Evolutionary conservation across 2,113 vertebrate species (phyloP).

Genomic region (Talpa occidentalis): DNA sequence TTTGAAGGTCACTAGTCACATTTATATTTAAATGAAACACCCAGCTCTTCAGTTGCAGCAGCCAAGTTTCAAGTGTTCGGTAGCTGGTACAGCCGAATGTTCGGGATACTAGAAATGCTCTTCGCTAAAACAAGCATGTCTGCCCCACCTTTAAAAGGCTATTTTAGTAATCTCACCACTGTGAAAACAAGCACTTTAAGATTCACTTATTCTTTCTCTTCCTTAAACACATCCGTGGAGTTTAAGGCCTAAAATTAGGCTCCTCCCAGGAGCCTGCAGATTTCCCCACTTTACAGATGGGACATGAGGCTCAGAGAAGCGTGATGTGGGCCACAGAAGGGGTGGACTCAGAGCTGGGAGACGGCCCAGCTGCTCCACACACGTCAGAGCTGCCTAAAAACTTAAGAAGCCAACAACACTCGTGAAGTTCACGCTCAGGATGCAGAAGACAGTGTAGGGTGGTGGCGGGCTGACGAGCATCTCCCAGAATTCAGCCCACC

Average conservation of each 20-base stretch:
- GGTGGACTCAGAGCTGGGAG: too few species aligned
- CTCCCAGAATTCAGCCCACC: neutral
- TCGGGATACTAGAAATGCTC: too few species aligned
- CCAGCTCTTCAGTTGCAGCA: too few species aligned
- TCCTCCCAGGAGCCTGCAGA: neutral
- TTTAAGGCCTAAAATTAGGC: neutral
- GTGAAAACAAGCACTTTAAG: neutral
- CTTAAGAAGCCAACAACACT: neutral
- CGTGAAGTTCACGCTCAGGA: accelerated
- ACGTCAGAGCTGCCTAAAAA: accelerated
- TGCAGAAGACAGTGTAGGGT: neutral
- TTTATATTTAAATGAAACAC: too few species aligned
- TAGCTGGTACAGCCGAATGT: neutral
- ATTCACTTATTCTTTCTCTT: too few species aligned
- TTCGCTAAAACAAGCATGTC: too few species aligned
- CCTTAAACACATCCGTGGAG: neutral
- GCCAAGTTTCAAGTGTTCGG: too few species aligned
- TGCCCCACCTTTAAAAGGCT: neutral
- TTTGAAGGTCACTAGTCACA: too few species aligned
- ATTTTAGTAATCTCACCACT: neutral
- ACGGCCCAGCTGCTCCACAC: neutral
- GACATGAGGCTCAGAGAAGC: neutral
- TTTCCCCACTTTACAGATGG: neutral
- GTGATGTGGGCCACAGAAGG: neutral
- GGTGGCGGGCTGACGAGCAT: neutral